Evolutionary conservation across 2,113 vertebrate species (phyloP), one percentile per base, ranked within the genome.

Genomic region (Carassius gibelio): DNA sequence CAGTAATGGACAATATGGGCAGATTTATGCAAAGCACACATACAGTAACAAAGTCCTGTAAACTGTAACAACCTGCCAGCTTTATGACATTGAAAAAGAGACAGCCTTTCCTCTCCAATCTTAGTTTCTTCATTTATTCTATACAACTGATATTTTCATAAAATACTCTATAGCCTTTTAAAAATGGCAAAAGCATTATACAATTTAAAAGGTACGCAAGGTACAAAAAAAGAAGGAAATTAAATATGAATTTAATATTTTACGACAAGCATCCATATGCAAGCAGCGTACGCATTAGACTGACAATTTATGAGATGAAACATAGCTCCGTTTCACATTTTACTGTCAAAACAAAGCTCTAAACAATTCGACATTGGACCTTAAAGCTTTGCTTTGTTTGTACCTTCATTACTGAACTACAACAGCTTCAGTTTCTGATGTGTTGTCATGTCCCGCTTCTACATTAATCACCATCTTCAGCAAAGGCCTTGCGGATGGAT

Each of bases 401-500:
- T 84, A 86, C 81, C 59, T 79, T 85, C 64, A 45, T 26, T 8
- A 14, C 48, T 81, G 38, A 81, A 81, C 38, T 66, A 19, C 59
- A 81, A 81, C 42, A 64, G 50, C 50, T 52, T 52, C 50, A 15
- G 50, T 52, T 52, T 52, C 50, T 52, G 50, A 21, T 57, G 75
- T 21, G 26, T 11, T 36, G 75, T 36, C 42, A 8, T 7, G 11
- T 50, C 21, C 4, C 5, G 0, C n/a, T 81, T 52, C 26, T 14
- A 19, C n/a, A 48, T 48, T 72, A 72, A 23, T 52, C 26, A n/a
- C 5, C 59, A 36, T 83, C 88, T 77, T 69, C 94, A 93, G 95
- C 94, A 93, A 95, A 95, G 92, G 93, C 94, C 90, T 94, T 90
- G 93, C 91, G 89, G 88, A 88, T 84, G 93, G 89, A 92, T 88